Percentiles rank a stretch among this genome's conserved stretches.
Evolutionary conservation across 2,113 vertebrate genomes (phyloP).

Genomic region (Psephotus haematonotus): DNA sequence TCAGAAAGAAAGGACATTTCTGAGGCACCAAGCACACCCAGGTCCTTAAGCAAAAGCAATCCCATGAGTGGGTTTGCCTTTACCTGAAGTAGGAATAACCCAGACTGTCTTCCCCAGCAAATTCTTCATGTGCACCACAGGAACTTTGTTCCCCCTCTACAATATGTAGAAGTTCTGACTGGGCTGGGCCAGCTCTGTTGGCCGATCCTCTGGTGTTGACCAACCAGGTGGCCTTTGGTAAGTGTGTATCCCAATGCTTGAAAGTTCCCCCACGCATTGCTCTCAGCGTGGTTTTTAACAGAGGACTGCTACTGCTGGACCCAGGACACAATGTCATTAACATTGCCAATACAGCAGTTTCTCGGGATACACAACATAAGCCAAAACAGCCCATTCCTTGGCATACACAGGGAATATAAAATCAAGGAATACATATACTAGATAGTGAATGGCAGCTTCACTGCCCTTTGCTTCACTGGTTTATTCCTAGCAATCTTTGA

Average conservation of each 20-base stretch:
- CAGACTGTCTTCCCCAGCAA: not conserved
- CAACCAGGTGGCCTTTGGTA: too few species aligned
- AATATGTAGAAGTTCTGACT: not conserved
- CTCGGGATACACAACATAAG: not conserved
- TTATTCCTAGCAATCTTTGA: not conserved
- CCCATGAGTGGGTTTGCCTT: not conserved
- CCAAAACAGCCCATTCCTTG: not conserved
- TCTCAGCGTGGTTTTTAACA: too few species aligned
- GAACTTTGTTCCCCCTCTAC: not conserved
- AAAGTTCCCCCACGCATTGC: too few species aligned
- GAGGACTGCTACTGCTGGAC: too few species aligned
- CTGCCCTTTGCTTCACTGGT: not conserved
- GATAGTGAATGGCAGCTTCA: not conserved
- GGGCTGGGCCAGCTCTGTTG: not conserved
- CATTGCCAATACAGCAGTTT: not conserved
- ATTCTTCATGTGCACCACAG: not conserved
- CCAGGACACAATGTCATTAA: not conserved
- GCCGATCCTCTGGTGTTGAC: too few species aligned
- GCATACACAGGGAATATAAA: not conserved
- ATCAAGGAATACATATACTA: not conserved
- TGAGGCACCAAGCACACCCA: not conserved
- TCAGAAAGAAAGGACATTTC: not conserved
- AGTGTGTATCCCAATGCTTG: too few species aligned
- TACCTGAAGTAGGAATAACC: not conserved
- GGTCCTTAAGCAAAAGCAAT: not conserved